These are phyloP conservation scores for Diogma glabrata DNA, from an alignment of 2,888 invertebrate species.

Conservation along the genomic window DNA sequence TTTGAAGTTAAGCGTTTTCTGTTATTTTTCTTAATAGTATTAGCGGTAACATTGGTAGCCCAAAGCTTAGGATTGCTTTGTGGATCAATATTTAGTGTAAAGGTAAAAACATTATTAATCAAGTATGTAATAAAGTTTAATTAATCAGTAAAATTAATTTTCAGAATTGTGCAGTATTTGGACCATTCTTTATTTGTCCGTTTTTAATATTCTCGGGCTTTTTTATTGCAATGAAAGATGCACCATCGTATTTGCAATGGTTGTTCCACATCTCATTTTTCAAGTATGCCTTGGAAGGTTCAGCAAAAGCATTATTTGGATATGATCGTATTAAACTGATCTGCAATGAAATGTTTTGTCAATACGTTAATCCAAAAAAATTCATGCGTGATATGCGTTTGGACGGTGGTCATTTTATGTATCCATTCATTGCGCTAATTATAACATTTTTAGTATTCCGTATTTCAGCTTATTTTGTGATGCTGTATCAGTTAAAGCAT, in stretches of 20 bases:
- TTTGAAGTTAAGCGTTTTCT: constrained; percentile 58
- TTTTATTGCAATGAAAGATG: constrained; percentile 73
- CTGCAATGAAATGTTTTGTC: constrained; percentile 67
- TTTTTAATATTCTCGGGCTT: constrained; percentile 88
- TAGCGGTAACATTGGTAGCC: constrained; percentile 70
- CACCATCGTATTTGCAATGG: constrained; percentile 69
- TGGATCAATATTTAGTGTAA: constrained; percentile 67
- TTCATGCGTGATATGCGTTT: constrained; percentile 68
- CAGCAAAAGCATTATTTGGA: constrained; percentile 71
- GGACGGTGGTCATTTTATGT: constrained; percentile 50
- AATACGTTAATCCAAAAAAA: constrained; percentile 53
- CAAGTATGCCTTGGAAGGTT: constrained; percentile 79
- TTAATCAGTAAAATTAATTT: constrained; percentile 26
- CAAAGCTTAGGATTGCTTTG: constrained; percentile 77
- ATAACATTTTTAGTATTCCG: constrained; percentile 50
- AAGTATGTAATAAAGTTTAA: neutral
- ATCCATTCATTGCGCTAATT: constrained; percentile 52
- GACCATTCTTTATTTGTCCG: constrained; percentile 77
- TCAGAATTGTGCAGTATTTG: constrained; percentile 81
- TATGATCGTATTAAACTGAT: constrained; percentile 60
- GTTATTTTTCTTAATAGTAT: constrained; percentile 57
- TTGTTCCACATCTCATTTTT: constrained; percentile 79
- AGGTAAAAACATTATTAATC: constrained; percentile 40
- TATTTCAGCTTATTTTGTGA: constrained; percentile 50
- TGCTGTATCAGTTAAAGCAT: constrained; percentile 50